A percentile compares a stretch with the other conserved stretches of the same genome.
These are phyloP conservation scores for Paracyclopina nana DNA, from an alignment of 1,140 invertebrate genomes.

Conservation along the genomic window DNA sequence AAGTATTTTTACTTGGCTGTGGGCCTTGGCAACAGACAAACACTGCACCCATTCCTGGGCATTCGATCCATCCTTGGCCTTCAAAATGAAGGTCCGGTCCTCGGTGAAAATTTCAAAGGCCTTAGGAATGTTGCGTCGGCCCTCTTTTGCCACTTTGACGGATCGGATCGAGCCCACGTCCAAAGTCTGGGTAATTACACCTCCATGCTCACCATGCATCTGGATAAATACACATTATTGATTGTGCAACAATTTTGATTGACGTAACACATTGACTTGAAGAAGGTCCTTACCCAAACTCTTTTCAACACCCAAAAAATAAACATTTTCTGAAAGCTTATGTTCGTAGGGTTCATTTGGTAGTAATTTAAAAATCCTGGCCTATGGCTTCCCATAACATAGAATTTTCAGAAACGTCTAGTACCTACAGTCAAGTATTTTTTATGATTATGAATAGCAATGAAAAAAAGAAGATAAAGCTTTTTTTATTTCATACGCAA, in stretches of 20 bases:
- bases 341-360: no score
- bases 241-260: background rate
- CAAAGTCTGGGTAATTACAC: slow-evolving; percentile 31
- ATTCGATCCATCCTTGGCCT: slow-evolving; percentile 80
- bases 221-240: background rate
- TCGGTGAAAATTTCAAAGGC: slow-evolving; percentile 90
- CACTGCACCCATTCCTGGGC: slow-evolving; percentile 85
- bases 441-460: no score
- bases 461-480: no score
- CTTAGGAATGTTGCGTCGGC: slow-evolving; percentile 68
- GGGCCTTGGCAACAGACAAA: slow-evolving; percentile 63
- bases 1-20: slow-evolving; percentile 35
- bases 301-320: no score
- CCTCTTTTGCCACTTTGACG: slow-evolving; percentile 56
- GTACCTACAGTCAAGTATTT: background rate
- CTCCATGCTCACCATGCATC: background rate
- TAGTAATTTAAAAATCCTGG: no score
- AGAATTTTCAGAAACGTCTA: background rate
- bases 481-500: no score
- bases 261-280: background rate
- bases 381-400: no score
- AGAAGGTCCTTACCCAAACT: no score
- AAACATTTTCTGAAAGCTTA: no score
- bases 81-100: slow-evolving; percentile 70
- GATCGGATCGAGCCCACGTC: slow-evolving; percentile 77